Conservation (phyloP, 2,113 vertebrate species). For the Phalacrocorax carbo region DNA sequence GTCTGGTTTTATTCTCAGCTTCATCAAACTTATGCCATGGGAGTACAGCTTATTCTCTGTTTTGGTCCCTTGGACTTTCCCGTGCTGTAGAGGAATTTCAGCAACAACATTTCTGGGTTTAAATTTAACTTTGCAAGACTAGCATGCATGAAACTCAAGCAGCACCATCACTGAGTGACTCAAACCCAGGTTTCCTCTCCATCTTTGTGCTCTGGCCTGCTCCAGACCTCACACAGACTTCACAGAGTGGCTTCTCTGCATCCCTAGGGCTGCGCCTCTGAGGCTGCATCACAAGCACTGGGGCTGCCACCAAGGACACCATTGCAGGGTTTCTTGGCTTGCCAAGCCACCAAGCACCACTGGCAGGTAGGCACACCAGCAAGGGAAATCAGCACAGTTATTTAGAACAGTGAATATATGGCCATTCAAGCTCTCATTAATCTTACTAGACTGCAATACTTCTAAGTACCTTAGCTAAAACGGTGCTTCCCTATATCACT, state of each 20-base stretch:
- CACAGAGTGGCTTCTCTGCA: accelerated
- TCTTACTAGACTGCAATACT: not conserved
- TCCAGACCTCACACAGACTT: not conserved
- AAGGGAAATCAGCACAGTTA: not conserved
- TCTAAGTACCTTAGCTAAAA: not conserved
- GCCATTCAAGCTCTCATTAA: not conserved
- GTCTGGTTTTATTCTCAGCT: not conserved
- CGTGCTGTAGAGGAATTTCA: not conserved
- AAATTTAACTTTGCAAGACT: not conserved
- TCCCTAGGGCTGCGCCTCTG: not conserved
- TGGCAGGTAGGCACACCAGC: not conserved
- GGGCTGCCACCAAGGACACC: not conserved
- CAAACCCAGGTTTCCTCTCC: not conserved
- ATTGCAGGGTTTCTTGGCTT: not conserved
- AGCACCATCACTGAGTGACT: not conserved
- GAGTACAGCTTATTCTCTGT: not conserved
- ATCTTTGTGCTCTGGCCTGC: accelerated
- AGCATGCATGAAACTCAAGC: not conserved
- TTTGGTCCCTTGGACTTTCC: not conserved
- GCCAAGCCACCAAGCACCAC: not conserved
- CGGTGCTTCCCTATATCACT: not conserved
- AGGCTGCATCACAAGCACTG: not conserved
- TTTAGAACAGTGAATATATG: not conserved
- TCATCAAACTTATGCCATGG: not conserved
- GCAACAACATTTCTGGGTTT: not conserved